Evolutionary conservation across 2,888 invertebrate genomes (phyloP).

Genomic region (Scaptomyza cyrtandrae): DNA sequence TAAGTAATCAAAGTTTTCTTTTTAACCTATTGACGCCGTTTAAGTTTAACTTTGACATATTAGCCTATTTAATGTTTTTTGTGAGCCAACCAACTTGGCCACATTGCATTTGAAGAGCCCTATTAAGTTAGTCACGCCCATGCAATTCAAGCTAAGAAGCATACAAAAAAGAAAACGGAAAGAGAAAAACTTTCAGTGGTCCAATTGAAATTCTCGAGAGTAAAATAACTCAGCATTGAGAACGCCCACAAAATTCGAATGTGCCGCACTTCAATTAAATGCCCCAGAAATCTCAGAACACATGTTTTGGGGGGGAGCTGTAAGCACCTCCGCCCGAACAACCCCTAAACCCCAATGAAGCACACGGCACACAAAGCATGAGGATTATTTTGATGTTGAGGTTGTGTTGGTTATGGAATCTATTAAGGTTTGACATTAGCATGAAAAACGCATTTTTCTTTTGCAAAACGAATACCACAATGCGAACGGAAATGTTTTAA

Average conservation of each 20-base stretch:
- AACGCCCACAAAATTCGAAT: slow-evolving; percentile 56
- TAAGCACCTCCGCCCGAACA: not conserved
- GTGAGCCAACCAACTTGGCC: slow-evolving; percentile 18
- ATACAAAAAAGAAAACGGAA: slow-evolving; percentile 14
- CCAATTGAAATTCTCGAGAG: slow-evolving; percentile 67
- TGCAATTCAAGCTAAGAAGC: slow-evolving; percentile 26
- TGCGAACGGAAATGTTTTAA: slow-evolving; percentile 60
- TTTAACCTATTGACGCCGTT: not conserved
- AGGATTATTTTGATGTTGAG: slow-evolving; percentile 5
- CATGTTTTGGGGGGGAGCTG: slow-evolving; percentile 49
- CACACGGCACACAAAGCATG: slow-evolving; percentile 11
- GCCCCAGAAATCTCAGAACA: slow-evolving; percentile 65
- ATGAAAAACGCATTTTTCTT: slow-evolving; percentile 80
- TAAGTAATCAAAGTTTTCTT: not conserved
- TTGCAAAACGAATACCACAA: slow-evolving; percentile 45
- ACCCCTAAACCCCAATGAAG: not conserved
- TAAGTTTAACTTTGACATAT: slow-evolving; percentile 34
- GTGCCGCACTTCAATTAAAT: slow-evolving; percentile 67
- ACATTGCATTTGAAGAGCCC: slow-evolving; percentile 53
- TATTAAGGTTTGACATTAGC: slow-evolving; percentile 78
- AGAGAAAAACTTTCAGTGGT: slow-evolving; percentile 29
- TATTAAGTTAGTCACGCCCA: slow-evolving; percentile 50
- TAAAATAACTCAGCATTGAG: slow-evolving; percentile 64
- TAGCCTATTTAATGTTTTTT: slow-evolving; percentile 26
- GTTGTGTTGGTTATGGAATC: slow-evolving; percentile 43